Conservation (phyloP, 1,140 invertebrate genomes). For the Caenorhabditis latens region DNA sequence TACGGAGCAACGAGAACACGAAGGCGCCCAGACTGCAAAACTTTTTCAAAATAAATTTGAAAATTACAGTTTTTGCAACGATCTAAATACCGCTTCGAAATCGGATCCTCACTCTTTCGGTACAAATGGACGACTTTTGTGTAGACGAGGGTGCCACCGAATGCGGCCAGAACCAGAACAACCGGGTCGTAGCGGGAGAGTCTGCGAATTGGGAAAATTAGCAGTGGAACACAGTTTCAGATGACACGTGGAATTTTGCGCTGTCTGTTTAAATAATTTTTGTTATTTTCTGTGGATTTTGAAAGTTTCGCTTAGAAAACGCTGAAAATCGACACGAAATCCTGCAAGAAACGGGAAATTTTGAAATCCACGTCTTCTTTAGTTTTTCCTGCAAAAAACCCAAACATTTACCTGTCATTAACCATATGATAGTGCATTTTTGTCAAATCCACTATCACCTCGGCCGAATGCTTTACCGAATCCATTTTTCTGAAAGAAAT, state of each 20-base stretch:
- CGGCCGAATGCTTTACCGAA: background rate
- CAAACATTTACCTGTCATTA: conserved; percentile 22
- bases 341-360: too few relatives aligned
- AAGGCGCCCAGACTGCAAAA: conserved; percentile 64
- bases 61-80: background rate
- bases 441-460: conserved; percentile 16
- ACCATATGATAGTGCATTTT: conserved; percentile 48
- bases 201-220: background rate
- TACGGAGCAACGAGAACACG: conserved; percentile 68
- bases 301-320: too few relatives aligned
- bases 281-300: too few relatives aligned
- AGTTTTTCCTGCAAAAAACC: too few relatives aligned
- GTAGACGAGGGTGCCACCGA: conserved; percentile 64
- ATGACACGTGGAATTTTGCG: background rate
- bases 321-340: too few relatives aligned
- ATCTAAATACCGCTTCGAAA: conserved; percentile 56
- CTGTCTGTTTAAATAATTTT: background rate
- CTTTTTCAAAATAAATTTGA: background rate
- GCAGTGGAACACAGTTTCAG: too few relatives aligned
- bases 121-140: conserved; percentile 59
- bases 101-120: conserved; percentile 60
- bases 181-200: conserved; percentile 58
- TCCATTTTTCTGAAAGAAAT: conserved; percentile 2
- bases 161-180: conserved; percentile 47
- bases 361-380: too few relatives aligned